Conservation (phyloP, 2,888 invertebrate species). For the Spisula subtruncata region DNA sequence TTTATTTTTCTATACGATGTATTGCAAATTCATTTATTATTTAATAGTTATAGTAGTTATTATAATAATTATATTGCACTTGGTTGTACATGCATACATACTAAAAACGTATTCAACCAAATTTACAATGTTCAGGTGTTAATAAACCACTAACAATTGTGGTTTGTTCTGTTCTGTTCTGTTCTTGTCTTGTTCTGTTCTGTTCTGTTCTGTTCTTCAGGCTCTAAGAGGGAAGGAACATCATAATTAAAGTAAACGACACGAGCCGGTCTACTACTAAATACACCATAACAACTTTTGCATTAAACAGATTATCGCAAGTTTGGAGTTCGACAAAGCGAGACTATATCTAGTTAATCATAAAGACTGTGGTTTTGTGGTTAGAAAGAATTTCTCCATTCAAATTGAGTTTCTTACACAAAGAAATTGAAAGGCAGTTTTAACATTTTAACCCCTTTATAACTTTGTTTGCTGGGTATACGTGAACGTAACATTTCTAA, state of each 20-base stretch:
- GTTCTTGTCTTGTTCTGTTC: too few relatives aligned
- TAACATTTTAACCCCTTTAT: constrained; percentile 3
- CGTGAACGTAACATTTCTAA: background rate
- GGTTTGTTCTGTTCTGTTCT: too few relatives aligned
- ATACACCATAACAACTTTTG: background rate
- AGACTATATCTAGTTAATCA: constrained; percentile 15
- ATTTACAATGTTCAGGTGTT: too few relatives aligned
- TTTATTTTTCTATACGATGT: too few relatives aligned
- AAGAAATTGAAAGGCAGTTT: background rate
- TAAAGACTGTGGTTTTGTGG: background rate
- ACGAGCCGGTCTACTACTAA: background rate
- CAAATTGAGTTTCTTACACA: background rate
- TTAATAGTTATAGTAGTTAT: too few relatives aligned
- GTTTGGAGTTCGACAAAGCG: background rate
- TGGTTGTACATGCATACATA: too few relatives aligned
- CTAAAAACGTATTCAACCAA: too few relatives aligned
- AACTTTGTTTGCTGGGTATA: constrained; percentile 8
- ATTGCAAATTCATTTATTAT: too few relatives aligned
- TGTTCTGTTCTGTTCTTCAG: too few relatives aligned
- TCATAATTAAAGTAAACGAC: background rate
- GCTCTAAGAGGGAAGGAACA: too few relatives aligned
- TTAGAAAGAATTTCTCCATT: background rate
- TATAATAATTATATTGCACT: too few relatives aligned
- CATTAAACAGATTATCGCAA: background rate
- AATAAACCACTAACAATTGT: too few relatives aligned